Evolutionary conservation across 2,888 invertebrate species (phyloP), one percentile per base, ranked within the genome.

Genomic region (Allolobophora icterica): DNA sequence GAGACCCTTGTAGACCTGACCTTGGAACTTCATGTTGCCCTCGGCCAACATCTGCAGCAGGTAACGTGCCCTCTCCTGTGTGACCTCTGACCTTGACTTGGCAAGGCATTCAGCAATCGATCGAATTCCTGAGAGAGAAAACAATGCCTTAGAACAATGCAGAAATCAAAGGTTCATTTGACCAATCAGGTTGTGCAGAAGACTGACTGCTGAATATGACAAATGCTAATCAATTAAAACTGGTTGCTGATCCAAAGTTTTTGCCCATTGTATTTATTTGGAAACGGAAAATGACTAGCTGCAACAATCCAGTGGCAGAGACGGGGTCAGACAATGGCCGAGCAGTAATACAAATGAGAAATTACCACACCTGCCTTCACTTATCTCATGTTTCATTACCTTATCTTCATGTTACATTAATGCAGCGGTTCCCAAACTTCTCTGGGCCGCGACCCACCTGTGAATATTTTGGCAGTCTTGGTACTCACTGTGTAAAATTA

Each of bases 41-140:
- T 95, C 94, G 17, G 95, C 95, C 91, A 95, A 92, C 92, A 94
- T 93, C 90, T 95, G 93, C 34, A 95, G 93, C 71, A 95, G 92
- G 91, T 94, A 94, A 87, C 94, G 93, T 89, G 95, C 95, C 17
- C 94, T 93, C 92, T 95, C 95, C 92, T 95, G 95, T 0, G 95
- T 95, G 91, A 95, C 94, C 89, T 95, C 95, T 30, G 94, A 93
- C 91, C 94, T 94, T 0, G 95, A 94, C 92, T 95, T 95, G 11
- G 95, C 95, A 92, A 95, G 92, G 92, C 95, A 95, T 91, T 95
- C 95, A 45, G 95, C 95, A 90, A 95, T 94, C 3, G 95, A 95
- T 90, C 95, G 92, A 83, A 95, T 95, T 92, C 95, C 95, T 95
- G 92, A 40, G 21, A 84, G 89, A 87, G 8, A 71, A n/a, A 90